A percentile compares a stretch with the other conserved stretches of the same genome.
Conservation (phyloP, 2,113 vertebrate genomes). For the Channa maculata region DNA sequence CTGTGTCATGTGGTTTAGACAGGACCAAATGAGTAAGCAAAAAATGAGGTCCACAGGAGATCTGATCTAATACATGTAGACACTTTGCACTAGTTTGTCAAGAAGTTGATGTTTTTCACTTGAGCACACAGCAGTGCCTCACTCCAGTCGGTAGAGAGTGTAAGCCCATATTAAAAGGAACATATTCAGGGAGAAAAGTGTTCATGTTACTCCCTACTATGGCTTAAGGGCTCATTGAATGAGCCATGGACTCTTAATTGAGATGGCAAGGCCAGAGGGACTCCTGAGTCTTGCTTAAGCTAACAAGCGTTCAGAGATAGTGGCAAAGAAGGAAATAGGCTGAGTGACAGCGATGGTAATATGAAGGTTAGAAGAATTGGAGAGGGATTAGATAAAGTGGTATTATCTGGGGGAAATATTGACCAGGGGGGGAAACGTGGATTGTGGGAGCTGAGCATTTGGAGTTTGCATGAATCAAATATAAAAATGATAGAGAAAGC, state of each 20-base stretch:
- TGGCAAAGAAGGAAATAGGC: conserved; percentile 45
- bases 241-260: conserved; percentile 52
- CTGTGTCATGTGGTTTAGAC: conserved; percentile 15
- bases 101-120: conserved; percentile 40
- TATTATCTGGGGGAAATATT: conserved; percentile 44
- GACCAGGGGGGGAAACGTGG: conserved; percentile 29
- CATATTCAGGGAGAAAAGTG: conserved; percentile 26
- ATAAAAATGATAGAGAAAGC: conserved; percentile 28
- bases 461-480: conserved; percentile 33
- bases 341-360: conserved; percentile 32
- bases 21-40: conserved; percentile 9
- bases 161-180: conserved; percentile 48
- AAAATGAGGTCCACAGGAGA: background rate
- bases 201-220: conserved; percentile 30
- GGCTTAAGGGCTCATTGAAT: conserved; percentile 59
- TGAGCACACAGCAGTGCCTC: conserved; percentile 1
- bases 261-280: conserved; percentile 58
- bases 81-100: conserved; percentile 26
- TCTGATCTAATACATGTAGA: conserved; percentile 10
- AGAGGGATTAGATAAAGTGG: conserved; percentile 39
- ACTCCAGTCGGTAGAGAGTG: conserved; percentile 18
- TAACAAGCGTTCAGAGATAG: conserved; percentile 59
- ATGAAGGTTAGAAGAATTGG: conserved; percentile 15
- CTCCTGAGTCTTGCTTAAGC: conserved; percentile 50
- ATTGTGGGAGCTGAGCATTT: conserved; percentile 28